phyloP scores from a whole-genome alignment of 2,797 vertebrate genomes.

The Prionace glauca region DNA sequence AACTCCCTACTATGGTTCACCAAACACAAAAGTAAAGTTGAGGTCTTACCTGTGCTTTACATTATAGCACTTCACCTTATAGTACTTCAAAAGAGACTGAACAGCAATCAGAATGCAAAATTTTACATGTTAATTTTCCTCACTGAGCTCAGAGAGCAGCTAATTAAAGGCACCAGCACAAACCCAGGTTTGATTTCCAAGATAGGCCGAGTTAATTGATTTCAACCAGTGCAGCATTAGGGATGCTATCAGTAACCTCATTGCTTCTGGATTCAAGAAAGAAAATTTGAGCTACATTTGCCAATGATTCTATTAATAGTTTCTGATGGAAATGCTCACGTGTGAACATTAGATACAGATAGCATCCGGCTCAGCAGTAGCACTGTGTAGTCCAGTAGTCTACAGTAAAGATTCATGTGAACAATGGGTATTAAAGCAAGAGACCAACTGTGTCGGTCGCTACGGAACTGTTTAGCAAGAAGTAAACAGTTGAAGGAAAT shows the following conservation, averaged over 20 bases:
- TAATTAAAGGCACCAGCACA: not conserved
- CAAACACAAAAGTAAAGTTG: no score
- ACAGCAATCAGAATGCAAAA: not conserved
- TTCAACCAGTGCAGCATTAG: not conserved
- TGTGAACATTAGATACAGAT: not conserved
- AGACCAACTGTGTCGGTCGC: not conserved
- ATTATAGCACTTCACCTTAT: not conserved
- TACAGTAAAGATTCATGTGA: not conserved
- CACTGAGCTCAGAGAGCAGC: not conserved
- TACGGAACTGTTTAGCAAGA: not conserved
- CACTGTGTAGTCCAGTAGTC: not conserved
- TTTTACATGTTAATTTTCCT: not conserved
- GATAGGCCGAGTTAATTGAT: not conserved
- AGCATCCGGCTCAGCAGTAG: no score
- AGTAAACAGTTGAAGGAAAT: not conserved
- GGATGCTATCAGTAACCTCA: not conserved
- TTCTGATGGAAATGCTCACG: not conserved
- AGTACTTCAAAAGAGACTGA: not conserved
- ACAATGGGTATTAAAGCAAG: not conserved
- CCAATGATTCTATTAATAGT: not conserved
- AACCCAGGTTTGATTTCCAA: not conserved
- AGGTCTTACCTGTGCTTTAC: not conserved
- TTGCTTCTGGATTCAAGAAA: not conserved
- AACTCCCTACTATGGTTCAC: not conserved
- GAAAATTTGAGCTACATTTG: not conserved